Evolutionary conservation across 2,888 invertebrate species (phyloP), one percentile per base, ranked within the genome.

Genomic region (Dryocosmus kuriphilus): DNA sequence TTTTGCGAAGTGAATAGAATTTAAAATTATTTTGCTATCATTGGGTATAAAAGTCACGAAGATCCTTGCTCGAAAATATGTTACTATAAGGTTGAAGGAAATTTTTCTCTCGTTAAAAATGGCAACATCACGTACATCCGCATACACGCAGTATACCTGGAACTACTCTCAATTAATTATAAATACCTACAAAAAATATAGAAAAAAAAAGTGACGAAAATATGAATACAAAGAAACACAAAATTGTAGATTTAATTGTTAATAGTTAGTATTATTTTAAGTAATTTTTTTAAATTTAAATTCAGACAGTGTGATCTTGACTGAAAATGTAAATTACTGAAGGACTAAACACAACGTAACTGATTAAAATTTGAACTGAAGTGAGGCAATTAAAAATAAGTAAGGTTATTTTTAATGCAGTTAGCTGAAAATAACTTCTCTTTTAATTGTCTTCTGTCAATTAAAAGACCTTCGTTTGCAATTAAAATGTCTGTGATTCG

Each of bases 11-110:
- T 27, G 27, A 19, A 22, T 41, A 30, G 67, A 67, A 67, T 67
- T 27, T 46, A 67, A 9, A 67, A 67, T 67, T 24, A 46, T 27
- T 46, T 67, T 55, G 4, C 41, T 67, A 46, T 67, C 35, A 35
- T 63, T 67, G 27, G 19, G 14, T 46, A 67, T 24, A 46, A 46
- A 46, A 46, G 67, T 67, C 67, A 67, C 67, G 67, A 67, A 67
- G 27, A 67, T n/a, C 46, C 67, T 67, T 27, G 46, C 19, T 67
- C 41, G 46, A 46, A 41, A 46, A 27, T 46, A 16, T 27, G 41
- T 67, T 46, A 9, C 22, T 41, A n/a, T n/a, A 27, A 67, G 67
- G 46, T 67, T 46, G 24, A 38, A 67, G 46, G 16, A 27, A 24
- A 24, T 67, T 38, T 24, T 38, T 11, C 8, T 38, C 24, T 41